phyloP scores from a whole-genome alignment of 2,797 vertebrate species.

The Gallinago nigripennis region DNA sequence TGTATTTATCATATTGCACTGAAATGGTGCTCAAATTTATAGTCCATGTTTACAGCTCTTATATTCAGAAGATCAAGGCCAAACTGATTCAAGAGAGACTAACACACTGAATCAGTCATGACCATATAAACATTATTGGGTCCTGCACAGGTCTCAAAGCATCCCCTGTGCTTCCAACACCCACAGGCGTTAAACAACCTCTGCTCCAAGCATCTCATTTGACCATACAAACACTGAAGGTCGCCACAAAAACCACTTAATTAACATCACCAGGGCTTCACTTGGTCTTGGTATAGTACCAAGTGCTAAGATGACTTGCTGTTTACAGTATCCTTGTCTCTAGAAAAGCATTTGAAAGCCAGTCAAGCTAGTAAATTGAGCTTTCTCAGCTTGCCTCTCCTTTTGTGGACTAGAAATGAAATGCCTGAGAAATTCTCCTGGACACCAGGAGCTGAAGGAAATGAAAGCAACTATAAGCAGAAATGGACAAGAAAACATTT shows the following conservation, averaged over 20 bases:
- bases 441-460: background rate
- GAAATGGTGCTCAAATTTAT: background rate
- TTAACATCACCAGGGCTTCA: background rate
- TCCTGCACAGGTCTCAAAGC: background rate
- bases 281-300: background rate
- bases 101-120: background rate
- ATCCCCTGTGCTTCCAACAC: background rate
- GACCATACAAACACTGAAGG: background rate
- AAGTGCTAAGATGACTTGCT: background rate
- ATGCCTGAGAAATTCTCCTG: background rate
- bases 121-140: background rate
- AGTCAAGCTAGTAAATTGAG: background rate
- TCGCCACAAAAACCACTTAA: background rate
- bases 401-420: background rate
- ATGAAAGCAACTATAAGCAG: background rate
- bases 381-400: background rate
- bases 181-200: background rate
- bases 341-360: background rate
- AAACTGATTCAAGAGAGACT: background rate
- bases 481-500: background rate
- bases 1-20: background rate
- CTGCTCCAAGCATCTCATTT: background rate
- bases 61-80: background rate
- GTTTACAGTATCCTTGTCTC: background rate
- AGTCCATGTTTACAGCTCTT: background rate